phyloP scores from a whole-genome alignment of 92 coral and sea anemone genomes.

The Heteractis magnifica region DNA sequence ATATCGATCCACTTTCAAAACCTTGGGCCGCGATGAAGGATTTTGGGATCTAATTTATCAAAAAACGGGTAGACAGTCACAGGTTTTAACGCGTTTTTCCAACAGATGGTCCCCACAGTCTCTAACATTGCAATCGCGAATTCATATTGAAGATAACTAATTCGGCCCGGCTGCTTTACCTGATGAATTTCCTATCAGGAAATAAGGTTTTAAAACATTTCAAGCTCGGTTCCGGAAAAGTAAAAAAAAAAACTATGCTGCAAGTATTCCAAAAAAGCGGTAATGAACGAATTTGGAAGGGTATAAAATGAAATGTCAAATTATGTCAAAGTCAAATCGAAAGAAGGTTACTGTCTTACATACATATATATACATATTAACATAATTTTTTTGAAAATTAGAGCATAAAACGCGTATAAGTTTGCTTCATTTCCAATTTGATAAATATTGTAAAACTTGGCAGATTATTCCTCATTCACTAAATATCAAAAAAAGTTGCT shows the following conservation, averaged over 20 bases:
- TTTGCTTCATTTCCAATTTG: background rate
- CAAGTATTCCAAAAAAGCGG: background rate
- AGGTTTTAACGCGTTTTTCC: background rate
- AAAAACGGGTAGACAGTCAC: background rate
- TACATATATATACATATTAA: background rate
- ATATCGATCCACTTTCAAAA: background rate
- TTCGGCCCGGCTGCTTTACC: background rate
- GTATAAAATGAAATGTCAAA: background rate
- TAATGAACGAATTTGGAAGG: background rate
- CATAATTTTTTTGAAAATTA: background rate
- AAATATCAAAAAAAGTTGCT: background rate
- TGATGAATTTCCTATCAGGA: slow-evolving; percentile 1
- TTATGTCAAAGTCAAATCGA: background rate
- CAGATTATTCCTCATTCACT: background rate
- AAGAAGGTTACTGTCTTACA: background rate
- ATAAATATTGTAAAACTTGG: background rate
- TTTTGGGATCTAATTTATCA: background rate
- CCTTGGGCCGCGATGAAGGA: background rate
- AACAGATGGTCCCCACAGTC: background rate
- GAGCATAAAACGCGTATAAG: background rate
- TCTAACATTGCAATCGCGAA: background rate
- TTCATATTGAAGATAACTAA: background rate
- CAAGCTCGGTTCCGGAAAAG: background rate
- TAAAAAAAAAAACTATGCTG: background rate
- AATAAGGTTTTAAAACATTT: background rate